phyloP scores from a whole-genome alignment of 53 echinoderm and acorn worm species.

The Echinarachnius parma region DNA sequence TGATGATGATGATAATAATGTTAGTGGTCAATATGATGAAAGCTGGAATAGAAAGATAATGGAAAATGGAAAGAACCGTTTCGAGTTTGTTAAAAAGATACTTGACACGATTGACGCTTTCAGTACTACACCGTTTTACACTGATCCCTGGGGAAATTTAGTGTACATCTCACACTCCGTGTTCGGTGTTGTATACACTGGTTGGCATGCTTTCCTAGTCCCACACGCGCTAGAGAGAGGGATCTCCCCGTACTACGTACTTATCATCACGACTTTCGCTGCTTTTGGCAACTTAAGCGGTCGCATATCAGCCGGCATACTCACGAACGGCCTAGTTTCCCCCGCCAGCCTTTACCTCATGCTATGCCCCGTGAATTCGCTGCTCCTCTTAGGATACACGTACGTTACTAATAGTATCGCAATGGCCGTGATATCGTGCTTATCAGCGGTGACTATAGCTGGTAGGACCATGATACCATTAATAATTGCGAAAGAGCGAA shows the following conservation, averaged over 20 bases:
- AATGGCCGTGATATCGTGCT: conserved; percentile 4
- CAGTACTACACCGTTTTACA: no score
- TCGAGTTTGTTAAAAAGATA: no score
- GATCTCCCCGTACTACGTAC: background rate
- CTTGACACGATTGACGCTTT: no score
- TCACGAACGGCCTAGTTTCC: background rate
- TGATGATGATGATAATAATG: no score
- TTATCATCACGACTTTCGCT: background rate
- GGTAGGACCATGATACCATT: background rate
- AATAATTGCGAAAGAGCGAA: background rate
- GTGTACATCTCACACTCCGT: no score
- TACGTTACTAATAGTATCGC: background rate
- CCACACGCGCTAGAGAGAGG: conserved; percentile 17
- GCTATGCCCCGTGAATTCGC: background rate
- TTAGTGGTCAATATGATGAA: no score
- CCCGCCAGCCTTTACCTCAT: background rate
- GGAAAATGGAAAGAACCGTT: no score
- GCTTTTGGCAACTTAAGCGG: background rate
- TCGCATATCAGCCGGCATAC: background rate
- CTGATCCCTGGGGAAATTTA: no score
- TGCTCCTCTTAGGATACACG: background rate
- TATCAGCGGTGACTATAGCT: background rate
- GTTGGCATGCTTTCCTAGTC: conserved; percentile 13
- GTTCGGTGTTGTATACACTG: background rate
- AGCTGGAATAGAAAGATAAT: no score